Evolutionary conservation across 2,888 invertebrate species (phyloP), one percentile per base, ranked within the genome.

Genomic region (Phyllotreta cruciferae): DNA sequence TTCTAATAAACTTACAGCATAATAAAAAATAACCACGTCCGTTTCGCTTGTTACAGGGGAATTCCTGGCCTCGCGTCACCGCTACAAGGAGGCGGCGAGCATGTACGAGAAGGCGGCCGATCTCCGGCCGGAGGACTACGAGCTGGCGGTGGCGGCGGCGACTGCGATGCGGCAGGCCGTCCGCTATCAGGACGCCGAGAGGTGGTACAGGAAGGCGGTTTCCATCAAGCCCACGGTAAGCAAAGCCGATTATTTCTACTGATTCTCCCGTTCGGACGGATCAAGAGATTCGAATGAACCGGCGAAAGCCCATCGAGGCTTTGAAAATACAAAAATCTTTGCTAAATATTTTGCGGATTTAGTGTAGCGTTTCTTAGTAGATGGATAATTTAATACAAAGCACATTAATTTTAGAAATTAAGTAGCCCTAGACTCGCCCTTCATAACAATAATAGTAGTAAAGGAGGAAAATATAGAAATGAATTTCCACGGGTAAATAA

Each of bases 81-180:
- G 94, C 52, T 85, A 90, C 76, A 84, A 87, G 39, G 96, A 96
- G 77, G 93, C 96, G 5, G 93, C 94, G 0, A 87, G 88, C 60
- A 89, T 92, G 75, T 88, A 93, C 75, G 85, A 92, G 56, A 85
- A 87, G 62, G 94, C 95, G 0, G 92, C 94, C 0, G 88, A 90
- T 71, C 81, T 94, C 62, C 86, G 90, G 50, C 91, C 93, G 0
- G 83, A 86, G 38, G 93, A 96, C 78, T 92, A 94, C 79, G 90
- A 91, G 66, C 84, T 95, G 49, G 89, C 93, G 24, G 92, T 95
- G 66, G 91, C 93, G 37, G 93, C 95, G 10, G 97, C 96, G 38
- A 92, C 94, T 35, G 92, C 94, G 0, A 84, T 96, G 71, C 84
- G 96, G 53, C 90, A 94, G 77, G 90, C 93, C 13, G 89, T 90